Percentiles rank a stretch among this genome's conserved stretches.
phyloP scores from a whole-genome alignment of 2,888 invertebrate genomes.

The Smittia sp. region DNA sequence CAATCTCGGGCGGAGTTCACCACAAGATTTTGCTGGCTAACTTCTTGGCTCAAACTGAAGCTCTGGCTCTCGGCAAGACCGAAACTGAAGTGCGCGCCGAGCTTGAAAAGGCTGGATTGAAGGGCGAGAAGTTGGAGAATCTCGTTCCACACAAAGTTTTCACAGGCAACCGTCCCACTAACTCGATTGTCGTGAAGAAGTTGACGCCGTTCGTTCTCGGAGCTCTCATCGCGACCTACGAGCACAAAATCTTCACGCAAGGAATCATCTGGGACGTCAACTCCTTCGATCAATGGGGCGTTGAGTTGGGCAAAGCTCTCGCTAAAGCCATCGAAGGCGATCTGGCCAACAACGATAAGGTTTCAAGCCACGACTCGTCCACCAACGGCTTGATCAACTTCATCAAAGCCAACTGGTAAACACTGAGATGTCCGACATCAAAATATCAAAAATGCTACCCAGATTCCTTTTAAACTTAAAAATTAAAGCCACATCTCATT shows the following conservation, averaged over 20 bases:
- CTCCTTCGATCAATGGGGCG: conserved; percentile 99
- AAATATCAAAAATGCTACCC: not conserved
- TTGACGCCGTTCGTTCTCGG: conserved; percentile 92
- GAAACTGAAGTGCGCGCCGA: conserved; percentile 67
- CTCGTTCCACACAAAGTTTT: conserved; percentile 96
- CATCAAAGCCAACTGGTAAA: conserved; percentile 66
- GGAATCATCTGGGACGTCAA: conserved; percentile 99
- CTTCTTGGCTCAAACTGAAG: conserved; percentile 98
- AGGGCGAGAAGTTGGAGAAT: conserved; percentile 68
- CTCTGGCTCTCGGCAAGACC: conserved; percentile 79
- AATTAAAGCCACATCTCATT: conserved; percentile 3
- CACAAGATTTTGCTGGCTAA: conserved; percentile 95
- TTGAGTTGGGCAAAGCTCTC: conserved; percentile 96
- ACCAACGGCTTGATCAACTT: conserved; percentile 98
- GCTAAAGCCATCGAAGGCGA: conserved; percentile 99
- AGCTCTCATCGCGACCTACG: conserved; percentile 88
- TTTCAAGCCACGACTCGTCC: conserved; percentile 84
- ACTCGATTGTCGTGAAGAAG: conserved; percentile 89
- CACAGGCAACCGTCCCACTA: conserved; percentile 94
- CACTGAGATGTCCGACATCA: not conserved
- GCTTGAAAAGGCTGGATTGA: conserved; percentile 73
- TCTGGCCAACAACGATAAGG: conserved; percentile 64
- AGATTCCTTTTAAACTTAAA: conserved; percentile 27
- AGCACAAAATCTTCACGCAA: conserved; percentile 98
- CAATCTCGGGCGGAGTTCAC: conserved; percentile 73